Evolutionary conservation across 2,888 invertebrate species (phyloP), one percentile per base, ranked within the genome.

Genomic region (Balanococcus diminutus): DNA sequence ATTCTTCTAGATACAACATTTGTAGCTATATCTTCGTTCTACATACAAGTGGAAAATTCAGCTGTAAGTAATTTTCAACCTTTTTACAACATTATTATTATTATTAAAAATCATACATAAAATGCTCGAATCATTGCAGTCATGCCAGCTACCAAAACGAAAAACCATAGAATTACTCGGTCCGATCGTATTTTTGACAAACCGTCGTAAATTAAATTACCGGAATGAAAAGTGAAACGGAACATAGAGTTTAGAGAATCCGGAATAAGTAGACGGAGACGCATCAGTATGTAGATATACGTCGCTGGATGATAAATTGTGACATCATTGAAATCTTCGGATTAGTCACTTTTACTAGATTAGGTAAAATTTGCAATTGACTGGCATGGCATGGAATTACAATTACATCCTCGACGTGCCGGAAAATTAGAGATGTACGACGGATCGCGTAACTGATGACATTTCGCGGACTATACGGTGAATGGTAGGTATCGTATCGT

Each of bases 181-280:
- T n/a, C n/a, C n/a, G n/a, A n/a, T 56, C 56, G 22, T 56, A 56
- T 56, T 56, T 56, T 56, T 56, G 56, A 56, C 56, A 22, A 5
- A 56, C 1, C 56, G 14, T 16, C 67, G 67, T 67, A 28, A 67
- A 67, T 67, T 67, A 67, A 16, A 67, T 67, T 67, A 67, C 14
- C 28, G 67, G 67, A 67, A 67, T 67, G 28, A 67, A 67, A 67
- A 67, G 67, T 67, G 67, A 67, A 61, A 46, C 42, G 56, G 56
- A 56, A 56, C 22, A 67, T 14, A 5, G 46, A 8, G 61, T n/a
- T n/a, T 16, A 11, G 67, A 67, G 28, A 67, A 67, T 67, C 67
- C 67, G 67, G 67, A 67, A 67, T 31, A 67, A 8, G 14, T 56
- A 56, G 22, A 56, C 19, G 22, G 8, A 56, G 22, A 22, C 56